Conservation (phyloP, 2,113 vertebrate genomes). For the human region DNA sequence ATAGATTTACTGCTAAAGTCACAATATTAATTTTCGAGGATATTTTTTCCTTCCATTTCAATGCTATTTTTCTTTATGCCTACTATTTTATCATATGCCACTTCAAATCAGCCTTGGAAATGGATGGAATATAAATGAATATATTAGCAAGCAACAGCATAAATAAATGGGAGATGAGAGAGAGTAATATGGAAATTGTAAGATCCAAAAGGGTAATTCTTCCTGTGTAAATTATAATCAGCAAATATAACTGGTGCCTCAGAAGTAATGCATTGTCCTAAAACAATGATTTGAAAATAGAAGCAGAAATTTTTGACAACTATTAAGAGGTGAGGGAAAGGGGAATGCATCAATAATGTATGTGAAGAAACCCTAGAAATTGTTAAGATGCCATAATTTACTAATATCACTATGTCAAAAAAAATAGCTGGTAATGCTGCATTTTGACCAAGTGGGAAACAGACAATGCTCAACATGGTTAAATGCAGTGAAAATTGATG, state of each 20-base stretch:
- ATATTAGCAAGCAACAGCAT: conserved; percentile 68
- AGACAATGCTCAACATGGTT: background rate
- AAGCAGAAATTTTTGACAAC: conserved; percentile 52
- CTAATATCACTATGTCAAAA: background rate
- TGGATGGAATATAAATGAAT: conserved; percentile 79
- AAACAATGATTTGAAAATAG: conserved; percentile 66
- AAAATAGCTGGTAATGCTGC: background rate
- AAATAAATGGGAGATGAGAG: conserved; percentile 63
- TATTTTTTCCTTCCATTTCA: conserved; percentile 63
- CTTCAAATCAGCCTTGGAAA: conserved; percentile 73
- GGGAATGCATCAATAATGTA: conserved; percentile 18
- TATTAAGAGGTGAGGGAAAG: conserved; percentile 9
- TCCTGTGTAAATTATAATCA: conserved; percentile 68
- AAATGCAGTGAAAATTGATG: conserved; percentile 22
- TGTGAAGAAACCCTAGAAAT: background rate
- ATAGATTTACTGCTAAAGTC: conserved; percentile 64
- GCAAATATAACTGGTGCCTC: conserved; percentile 42
- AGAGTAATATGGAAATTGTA: conserved; percentile 67
- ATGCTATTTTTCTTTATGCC: conserved; percentile 67
- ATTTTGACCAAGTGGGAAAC: background rate
- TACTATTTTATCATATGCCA: conserved; percentile 71
- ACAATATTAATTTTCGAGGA: conserved; percentile 73
- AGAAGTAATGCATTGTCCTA: conserved; percentile 57
- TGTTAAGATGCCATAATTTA: conserved; percentile 36
- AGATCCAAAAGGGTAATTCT: conserved; percentile 70